A percentile compares a stretch with the other conserved stretches of the same genome.
Conservation (phyloP, 1,140 invertebrate genomes). For the Schmidtea mediterranea region DNA sequence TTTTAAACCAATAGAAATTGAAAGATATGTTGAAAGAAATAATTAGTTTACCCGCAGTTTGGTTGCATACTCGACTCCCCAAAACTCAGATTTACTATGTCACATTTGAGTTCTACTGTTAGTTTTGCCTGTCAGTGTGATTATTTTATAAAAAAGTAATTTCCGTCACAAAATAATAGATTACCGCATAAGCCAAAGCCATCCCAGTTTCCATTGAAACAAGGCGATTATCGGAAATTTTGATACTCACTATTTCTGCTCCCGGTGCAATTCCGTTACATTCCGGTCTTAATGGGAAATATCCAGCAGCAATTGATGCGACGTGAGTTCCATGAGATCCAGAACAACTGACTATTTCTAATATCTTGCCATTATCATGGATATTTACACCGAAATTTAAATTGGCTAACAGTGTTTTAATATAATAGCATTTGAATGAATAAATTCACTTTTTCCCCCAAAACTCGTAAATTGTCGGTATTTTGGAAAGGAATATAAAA, state of each 20-base stretch:
- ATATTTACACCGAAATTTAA: slow-evolving; percentile 72
- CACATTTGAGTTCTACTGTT: slow-evolving; percentile 25
- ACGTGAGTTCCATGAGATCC: slow-evolving; percentile 86
- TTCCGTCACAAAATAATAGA: slow-evolving; percentile 27
- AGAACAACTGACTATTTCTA: slow-evolving; percentile 67
- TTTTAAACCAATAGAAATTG: background rate
- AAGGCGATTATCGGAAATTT: slow-evolving; percentile 60
- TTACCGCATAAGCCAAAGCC: slow-evolving; percentile 60
- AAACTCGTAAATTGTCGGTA: background rate
- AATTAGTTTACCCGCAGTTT: slow-evolving; percentile 44
- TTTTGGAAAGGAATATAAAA: background rate
- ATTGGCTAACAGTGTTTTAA: slow-evolving; percentile 39
- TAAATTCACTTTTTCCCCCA: background rate
- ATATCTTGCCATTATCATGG: slow-evolving; percentile 57
- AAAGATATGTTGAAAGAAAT: background rate
- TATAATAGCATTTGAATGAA: slow-evolving; percentile 20
- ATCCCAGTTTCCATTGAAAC: slow-evolving; percentile 82
- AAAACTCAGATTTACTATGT: slow-evolving; percentile 92
- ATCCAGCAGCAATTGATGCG: slow-evolving; percentile 64
- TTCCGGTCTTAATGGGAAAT: slow-evolving; percentile 63
- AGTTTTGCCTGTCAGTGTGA: slow-evolving; percentile 23
- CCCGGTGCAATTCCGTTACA: slow-evolving; percentile 80
- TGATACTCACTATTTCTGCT: slow-evolving; percentile 69
- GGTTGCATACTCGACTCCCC: slow-evolving; percentile 72
- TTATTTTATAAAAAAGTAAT: slow-evolving; percentile 23